Percentiles rank a stretch among this genome's conserved stretches.
phyloP scores from a whole-genome alignment of 2,888 invertebrate genomes.

The Pseudoips prasinana region DNA sequence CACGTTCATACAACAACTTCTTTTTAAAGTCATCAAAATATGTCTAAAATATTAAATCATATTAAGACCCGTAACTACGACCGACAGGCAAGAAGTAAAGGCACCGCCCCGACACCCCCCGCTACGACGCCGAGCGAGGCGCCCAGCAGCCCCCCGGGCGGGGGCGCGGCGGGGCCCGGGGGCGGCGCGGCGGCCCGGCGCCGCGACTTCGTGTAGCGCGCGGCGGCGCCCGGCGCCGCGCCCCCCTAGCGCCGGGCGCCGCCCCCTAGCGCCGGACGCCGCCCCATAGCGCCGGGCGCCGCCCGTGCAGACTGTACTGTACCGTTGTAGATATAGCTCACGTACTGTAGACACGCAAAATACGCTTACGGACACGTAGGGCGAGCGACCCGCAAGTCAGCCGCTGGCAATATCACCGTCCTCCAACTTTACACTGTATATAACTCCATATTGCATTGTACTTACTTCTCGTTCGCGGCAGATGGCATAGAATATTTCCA shows the following conservation, averaged over 20 bases:
- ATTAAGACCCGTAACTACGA: too few relatives aligned
- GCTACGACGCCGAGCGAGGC: constrained; percentile 36
- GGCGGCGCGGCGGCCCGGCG: constrained; percentile 36
- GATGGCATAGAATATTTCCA: too few relatives aligned
- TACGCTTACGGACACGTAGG: constrained; percentile 18
- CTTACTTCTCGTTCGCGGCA: too few relatives aligned
- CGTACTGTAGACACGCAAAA: constrained; percentile 16
- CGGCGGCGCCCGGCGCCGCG: constrained; percentile 7
- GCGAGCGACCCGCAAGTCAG: constrained; percentile 3
- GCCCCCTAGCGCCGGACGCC: not conserved
- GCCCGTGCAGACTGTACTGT: constrained; percentile 14
- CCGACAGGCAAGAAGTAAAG: constrained; percentile 71
- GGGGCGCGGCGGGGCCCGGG: constrained; percentile 21
- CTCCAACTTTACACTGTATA: too few relatives aligned
- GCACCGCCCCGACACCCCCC: constrained; percentile 62
- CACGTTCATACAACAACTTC: too few relatives aligned
- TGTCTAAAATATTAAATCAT: too few relatives aligned
- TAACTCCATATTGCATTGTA: too few relatives aligned
- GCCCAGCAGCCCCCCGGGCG: constrained; percentile 22
- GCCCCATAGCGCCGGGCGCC: constrained; percentile 11
- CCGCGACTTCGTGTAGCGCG: constrained; percentile 52
- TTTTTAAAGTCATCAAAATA: too few relatives aligned
- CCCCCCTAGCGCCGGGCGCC: not conserved
- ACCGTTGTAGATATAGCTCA: too few relatives aligned
- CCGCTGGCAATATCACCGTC: too few relatives aligned